Conservation (phyloP, 2,888 invertebrate genomes). For the Aromia moschata region DNA sequence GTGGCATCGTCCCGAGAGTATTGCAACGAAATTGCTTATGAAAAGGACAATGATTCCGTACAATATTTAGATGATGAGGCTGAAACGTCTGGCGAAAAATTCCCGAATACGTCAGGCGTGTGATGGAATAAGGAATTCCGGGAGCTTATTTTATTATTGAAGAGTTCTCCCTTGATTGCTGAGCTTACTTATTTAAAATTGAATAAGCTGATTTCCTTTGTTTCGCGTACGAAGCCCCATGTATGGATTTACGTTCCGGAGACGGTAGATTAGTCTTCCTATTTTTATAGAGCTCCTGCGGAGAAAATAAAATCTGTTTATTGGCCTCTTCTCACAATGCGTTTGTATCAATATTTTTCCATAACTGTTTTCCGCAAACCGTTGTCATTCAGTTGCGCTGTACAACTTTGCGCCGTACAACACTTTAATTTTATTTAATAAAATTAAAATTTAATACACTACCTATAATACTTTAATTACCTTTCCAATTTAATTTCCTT, state of each 20-base stretch:
- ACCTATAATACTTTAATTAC: too few species aligned
- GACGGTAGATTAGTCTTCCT: slow-evolving; percentile 11
- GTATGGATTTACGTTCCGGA: slow-evolving; percentile 21
- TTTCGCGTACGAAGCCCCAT: slow-evolving; percentile 21
- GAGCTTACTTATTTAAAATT: slow-evolving; percentile 31
- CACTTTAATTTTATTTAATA: too few species aligned
- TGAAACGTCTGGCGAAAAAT: slow-evolving; percentile 30
- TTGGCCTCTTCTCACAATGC: not conserved
- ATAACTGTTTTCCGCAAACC: too few species aligned
- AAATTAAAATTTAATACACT: too few species aligned
- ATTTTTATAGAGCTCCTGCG: slow-evolving; percentile 14
- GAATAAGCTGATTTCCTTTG: slow-evolving; percentile 27
- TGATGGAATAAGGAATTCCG: slow-evolving; percentile 37
- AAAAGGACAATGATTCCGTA: slow-evolving; percentile 17
- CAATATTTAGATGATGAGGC: slow-evolving; percentile 27
- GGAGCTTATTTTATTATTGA: slow-evolving; percentile 34
- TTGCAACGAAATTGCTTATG: slow-evolving; percentile 4
- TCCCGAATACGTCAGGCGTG: slow-evolving; percentile 32
- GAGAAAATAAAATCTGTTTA: slow-evolving; percentile 15
- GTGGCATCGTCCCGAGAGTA: not conserved
- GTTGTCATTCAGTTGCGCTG: too few species aligned
- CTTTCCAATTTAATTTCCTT: too few species aligned
- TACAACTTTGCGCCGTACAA: too few species aligned
- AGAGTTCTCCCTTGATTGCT: slow-evolving; percentile 23
- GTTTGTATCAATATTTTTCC: too few species aligned